Evolutionary conservation across 2,888 invertebrate genomes (phyloP).

Genomic region (Crematogaster levior): DNA sequence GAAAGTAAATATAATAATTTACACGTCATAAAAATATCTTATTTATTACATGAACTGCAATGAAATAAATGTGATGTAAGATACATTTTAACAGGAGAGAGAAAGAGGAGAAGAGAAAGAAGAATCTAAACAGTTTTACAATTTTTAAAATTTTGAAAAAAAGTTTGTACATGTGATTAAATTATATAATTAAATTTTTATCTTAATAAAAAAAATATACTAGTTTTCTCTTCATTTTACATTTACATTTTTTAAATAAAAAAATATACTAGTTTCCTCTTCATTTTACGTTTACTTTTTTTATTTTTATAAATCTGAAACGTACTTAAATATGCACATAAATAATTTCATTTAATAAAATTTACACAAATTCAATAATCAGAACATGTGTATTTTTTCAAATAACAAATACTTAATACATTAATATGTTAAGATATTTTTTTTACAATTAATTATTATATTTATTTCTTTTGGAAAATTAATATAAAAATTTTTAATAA

Average conservation of each 20-base stretch:
- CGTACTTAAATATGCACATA: background rate
- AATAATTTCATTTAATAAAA: background rate
- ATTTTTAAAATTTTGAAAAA: background rate
- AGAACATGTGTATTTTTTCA: background rate
- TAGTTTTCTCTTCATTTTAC: no score
- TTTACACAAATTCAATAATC: background rate
- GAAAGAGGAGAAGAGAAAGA: no score
- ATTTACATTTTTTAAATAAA: no score
- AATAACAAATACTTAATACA: background rate
- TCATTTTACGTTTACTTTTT: background rate
- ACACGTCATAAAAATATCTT: background rate
- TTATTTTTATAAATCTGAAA: background rate
- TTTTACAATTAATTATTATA: background rate
- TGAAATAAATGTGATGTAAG: slow-evolving; percentile 10
- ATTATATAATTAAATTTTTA: background rate
- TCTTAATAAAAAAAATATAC: background rate
- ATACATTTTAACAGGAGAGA: background rate
- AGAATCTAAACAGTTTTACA: background rate
- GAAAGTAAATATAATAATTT: background rate
- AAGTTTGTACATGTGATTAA: background rate
- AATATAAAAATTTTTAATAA: no score
- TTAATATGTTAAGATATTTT: background rate
- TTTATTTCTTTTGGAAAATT: background rate
- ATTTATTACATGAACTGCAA: background rate
- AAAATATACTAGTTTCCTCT: background rate